These are phyloP conservation scores for Callocephalon fimbriatum DNA, from an alignment of 2,113 vertebrate genomes.

Conservation along the genomic window DNA sequence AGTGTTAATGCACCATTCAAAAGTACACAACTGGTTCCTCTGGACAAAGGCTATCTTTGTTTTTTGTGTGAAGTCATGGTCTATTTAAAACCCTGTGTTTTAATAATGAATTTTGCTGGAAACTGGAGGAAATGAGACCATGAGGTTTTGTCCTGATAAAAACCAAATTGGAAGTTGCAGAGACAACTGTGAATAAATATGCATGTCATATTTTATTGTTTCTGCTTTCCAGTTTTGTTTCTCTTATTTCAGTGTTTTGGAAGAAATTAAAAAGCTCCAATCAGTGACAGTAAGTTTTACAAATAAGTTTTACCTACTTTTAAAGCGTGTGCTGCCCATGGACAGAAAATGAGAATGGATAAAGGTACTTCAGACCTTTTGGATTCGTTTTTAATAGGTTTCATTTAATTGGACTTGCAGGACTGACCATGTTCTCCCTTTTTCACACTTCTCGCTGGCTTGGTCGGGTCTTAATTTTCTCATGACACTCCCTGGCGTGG, in stretches of 20 bases:
- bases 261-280: neutral
- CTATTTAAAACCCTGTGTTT: slow-evolving; percentile 26
- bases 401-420: neutral
- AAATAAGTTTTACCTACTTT: neutral
- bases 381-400: neutral
- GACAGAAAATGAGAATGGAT: neutral
- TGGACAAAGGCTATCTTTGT: slow-evolving; percentile 36
- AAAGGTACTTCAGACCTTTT: neutral
- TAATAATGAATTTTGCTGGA: slow-evolving; percentile 5
- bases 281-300: neutral
- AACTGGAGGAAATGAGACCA: slow-evolving; percentile 26
- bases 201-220: neutral
- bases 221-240: neutral
- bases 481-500: accelerated
- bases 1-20: neutral
- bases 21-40: neutral
- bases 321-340: neutral
- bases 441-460: neutral
- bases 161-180: neutral
- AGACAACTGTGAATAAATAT: slow-evolving; percentile 7
- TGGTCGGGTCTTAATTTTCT: accelerated
- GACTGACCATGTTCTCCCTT: neutral
- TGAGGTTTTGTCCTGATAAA: slow-evolving; percentile 12
- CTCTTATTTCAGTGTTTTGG: neutral
- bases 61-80: slow-evolving; percentile 7